Conservation (phyloP, 2,888 invertebrate genomes). For the Drosophila dives region DNA sequence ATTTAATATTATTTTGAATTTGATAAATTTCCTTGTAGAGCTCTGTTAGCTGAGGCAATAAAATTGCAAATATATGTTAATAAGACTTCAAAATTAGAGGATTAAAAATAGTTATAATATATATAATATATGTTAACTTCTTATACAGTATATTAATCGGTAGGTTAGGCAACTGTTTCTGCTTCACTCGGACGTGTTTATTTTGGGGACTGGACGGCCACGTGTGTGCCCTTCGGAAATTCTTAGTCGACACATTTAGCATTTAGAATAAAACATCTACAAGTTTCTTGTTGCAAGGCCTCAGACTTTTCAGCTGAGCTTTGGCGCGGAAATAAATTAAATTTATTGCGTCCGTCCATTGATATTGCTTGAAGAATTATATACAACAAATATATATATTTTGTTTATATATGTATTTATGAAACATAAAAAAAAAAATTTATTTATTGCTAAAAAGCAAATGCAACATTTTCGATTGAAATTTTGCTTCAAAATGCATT, state of each 20-base stretch:
- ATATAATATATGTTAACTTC: not conserved
- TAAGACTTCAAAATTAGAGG: not conserved
- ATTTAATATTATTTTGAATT: not conserved
- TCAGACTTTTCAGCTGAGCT: slow-evolving; percentile 11
- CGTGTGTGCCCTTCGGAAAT: slow-evolving; percentile 42
- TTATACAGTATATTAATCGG: not conserved
- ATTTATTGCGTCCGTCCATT: slow-evolving; percentile 60
- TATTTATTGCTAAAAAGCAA: too few relatives aligned
- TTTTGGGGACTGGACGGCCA: slow-evolving; percentile 13
- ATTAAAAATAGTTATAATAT: not conserved
- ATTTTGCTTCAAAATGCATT: too few relatives aligned
- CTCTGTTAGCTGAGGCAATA: slow-evolving; percentile 1
- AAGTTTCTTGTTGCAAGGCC: slow-evolving; percentile 16
- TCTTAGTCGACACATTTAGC: slow-evolving; percentile 59
- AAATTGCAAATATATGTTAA: slow-evolving; percentile 1
- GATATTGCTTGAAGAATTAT: slow-evolving; percentile 39
- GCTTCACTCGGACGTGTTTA: not conserved
- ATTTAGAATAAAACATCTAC: slow-evolving; percentile 57
- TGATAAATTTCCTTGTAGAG: not conserved
- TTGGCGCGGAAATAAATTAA: slow-evolving; percentile 62
- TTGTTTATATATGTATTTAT: slow-evolving; percentile 20
- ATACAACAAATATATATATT: slow-evolving; percentile 13
- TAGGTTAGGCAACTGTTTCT: not conserved
- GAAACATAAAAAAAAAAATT: too few relatives aligned
- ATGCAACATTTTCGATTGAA: too few relatives aligned